Base-by-base conservation (phyloP, 2,797 vertebrate species). In the Rhinella marina region DNA sequence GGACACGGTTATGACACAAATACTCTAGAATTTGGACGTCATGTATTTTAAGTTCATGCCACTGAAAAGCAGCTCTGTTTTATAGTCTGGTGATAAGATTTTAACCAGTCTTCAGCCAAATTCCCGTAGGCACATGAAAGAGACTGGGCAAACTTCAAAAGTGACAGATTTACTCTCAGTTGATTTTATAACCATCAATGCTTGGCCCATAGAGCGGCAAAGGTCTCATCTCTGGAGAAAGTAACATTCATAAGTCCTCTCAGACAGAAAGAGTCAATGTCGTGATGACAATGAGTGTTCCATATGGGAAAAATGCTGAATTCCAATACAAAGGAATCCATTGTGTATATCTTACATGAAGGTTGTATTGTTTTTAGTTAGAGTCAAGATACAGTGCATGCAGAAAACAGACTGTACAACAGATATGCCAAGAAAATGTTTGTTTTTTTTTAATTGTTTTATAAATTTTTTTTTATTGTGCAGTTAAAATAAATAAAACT, bases 121-220 rank as follows among this genome's bases (percentile, higher is more conserved):
- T 89, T 87, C 88, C 88, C 85, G 23, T 48, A 89, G 88, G 88
- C 75, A 79, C 80, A 80, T 84, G 86, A 75, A 83, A 64, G 88
- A 89, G 85, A 84, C 88, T 85, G 75, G 88, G 81, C 80, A 87
- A 57, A 81, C 73, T 89, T 82, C 79, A 70, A 83, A 86, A 89
- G 81, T 89, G 88, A 89, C 85, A 89, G 85, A 86, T 89, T 88
- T 85, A 84, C 85, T 89, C 81, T 87, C 88, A 41, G 85, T 82
- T 84, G 88, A 89, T 86, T 89, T 78, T 89, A 83, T 82, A 84
- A 77, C 85, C 85, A 86, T 89, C 85, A 89, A 54, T 79, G 81
- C 85, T 70, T 72, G 88, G 88, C 70, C 85, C 85, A 86, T 59
- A 59, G 75, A 86, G 88, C 85, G 79, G 85, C 85, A 89, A 87